Conservation (phyloP, 2,888 invertebrate species). For the Gortyna flavago region DNA sequence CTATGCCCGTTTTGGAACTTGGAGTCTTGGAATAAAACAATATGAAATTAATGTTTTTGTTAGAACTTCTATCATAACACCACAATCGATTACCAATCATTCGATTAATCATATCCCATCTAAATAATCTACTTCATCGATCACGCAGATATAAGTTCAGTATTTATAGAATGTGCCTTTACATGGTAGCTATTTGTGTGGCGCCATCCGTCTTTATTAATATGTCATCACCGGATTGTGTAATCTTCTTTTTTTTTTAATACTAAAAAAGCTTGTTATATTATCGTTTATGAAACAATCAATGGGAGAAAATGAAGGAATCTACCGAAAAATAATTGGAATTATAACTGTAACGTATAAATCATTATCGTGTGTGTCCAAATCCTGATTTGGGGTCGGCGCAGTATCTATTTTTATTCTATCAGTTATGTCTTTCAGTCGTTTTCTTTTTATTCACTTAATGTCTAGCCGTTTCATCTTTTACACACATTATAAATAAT, state of each 20-base stretch:
- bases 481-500: background rate
- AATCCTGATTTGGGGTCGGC: background rate
- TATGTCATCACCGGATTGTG: conserved; percentile 33
- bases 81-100: conserved; percentile 33
- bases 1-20: background rate
- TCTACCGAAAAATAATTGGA: background rate
- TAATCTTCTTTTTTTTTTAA: conserved; percentile 21
- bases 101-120: conserved; percentile 47
- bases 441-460: background rate
- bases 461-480: background rate
- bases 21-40: background rate
- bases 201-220: conserved; percentile 57
- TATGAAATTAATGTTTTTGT: background rate
- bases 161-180: conserved; percentile 48
- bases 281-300: conserved; percentile 20
- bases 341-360: conserved; percentile 13
- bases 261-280: conserved; percentile 25
- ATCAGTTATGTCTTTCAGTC: background rate
- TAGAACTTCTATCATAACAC: background rate
- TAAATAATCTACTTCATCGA: conserved; percentile 51
- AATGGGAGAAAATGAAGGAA: conserved; percentile 9
- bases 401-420: background rate
- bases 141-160: conserved; percentile 47
- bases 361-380: background rate
- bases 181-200: conserved; percentile 43